Evolutionary conservation across 2,797 vertebrate species (phyloP).

Genomic region (Leptatherina wallacei): DNA sequence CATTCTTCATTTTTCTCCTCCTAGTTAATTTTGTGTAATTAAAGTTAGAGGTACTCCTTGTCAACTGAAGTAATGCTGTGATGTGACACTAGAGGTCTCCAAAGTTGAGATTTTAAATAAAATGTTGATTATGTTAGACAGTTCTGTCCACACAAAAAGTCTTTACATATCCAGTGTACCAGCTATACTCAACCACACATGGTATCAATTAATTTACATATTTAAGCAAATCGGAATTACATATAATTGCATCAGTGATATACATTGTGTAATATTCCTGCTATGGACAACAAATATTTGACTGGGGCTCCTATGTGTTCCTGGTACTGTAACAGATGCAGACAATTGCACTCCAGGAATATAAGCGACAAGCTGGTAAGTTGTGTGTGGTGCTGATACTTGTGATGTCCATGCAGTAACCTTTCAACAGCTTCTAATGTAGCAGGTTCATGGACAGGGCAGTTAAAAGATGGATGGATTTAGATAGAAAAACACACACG

Average conservation of each 20-base stretch:
- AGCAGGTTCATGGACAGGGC: conserved; percentile 50
- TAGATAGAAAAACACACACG: conserved; percentile 28
- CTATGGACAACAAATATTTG: background rate
- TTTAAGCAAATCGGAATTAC: background rate
- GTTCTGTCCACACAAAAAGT: background rate
- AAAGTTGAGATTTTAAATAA: background rate
- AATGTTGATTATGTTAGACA: background rate
- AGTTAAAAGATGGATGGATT: conserved; percentile 49
- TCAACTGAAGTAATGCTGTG: background rate
- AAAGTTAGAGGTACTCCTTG: background rate
- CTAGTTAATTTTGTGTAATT: background rate
- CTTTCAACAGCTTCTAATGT: conserved; percentile 67
- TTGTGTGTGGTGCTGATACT: conserved; percentile 37
- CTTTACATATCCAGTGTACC: background rate
- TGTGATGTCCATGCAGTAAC: conserved; percentile 10
- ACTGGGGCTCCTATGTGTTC: background rate
- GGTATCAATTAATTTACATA: background rate
- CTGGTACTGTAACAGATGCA: conserved; percentile 4
- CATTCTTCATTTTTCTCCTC: background rate
- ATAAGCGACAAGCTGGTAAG: conserved; percentile 35
- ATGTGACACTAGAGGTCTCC: background rate
- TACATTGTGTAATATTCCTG: background rate
- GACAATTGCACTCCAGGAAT: conserved; percentile 54
- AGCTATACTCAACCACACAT: background rate
- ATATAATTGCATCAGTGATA: background rate